These are phyloP conservation scores for Cyprinodon diabolis DNA, from an alignment of 2,797 vertebrate species.

Conservation along the genomic window DNA sequence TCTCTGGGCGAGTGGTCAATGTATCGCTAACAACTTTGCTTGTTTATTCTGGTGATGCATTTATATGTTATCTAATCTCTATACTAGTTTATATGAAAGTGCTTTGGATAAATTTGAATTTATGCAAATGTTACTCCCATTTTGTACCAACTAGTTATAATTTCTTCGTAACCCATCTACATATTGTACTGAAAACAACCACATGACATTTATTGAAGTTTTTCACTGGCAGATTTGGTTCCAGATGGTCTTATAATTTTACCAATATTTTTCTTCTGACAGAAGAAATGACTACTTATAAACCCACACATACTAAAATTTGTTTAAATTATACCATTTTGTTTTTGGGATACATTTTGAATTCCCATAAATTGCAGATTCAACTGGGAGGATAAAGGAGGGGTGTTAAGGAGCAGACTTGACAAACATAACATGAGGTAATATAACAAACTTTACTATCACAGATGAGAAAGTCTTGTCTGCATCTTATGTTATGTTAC, in stretches of 20 bases:
- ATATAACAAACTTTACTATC: slow-evolving; percentile 44
- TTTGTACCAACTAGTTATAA: background rate
- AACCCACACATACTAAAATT: background rate
- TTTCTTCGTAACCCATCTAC: background rate
- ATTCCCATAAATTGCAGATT: slow-evolving; percentile 35
- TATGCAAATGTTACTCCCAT: too few relatives aligned
- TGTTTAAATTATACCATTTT: background rate
- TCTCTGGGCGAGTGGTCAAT: too few relatives aligned
- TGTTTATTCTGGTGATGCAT: background rate
- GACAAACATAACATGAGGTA: slow-evolving; percentile 48
- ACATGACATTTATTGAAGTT: too few relatives aligned
- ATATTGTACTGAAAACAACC: background rate
- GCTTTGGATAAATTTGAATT: too few relatives aligned
- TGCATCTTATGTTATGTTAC: too few relatives aligned
- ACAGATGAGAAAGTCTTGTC: slow-evolving; percentile 24
- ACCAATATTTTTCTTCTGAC: too few relatives aligned
- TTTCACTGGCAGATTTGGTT: too few relatives aligned
- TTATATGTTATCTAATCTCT: background rate
- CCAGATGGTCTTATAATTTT: too few relatives aligned
- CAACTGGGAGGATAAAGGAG: slow-evolving; percentile 46
- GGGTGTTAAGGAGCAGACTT: slow-evolving; percentile 29
- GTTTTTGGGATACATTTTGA: background rate
- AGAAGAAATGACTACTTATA: too few relatives aligned
- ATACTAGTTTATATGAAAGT: background rate
- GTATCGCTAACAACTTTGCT: background rate